Evolutionary conservation across 2,888 invertebrate species (phyloP).

Genomic region (Liodrosophila aerea): DNA sequence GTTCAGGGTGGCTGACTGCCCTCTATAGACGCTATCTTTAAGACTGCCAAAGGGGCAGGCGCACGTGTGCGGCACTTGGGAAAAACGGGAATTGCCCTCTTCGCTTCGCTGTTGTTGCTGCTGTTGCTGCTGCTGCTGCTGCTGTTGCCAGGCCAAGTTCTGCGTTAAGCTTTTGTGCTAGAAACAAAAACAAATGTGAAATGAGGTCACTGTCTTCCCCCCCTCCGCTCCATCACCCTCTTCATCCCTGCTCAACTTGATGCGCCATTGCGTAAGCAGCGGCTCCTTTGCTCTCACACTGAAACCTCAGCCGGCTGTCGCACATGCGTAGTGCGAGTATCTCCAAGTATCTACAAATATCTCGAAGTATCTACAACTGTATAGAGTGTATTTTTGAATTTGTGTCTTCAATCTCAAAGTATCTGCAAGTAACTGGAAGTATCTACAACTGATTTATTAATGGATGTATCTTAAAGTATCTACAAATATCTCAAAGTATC

Average conservation of each 20-base stretch:
- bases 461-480: not conserved
- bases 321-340: constrained; percentile 45
- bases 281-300: constrained; percentile 36
- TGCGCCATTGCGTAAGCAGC: constrained; percentile 52
- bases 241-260: constrained; percentile 23
- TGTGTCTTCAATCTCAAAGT: not conserved
- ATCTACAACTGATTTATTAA: not conserved
- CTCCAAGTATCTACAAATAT: constrained; percentile 39
- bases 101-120: too few relatives aligned
- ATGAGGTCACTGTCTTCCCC: constrained; percentile 46
- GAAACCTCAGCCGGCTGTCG: constrained; percentile 34
- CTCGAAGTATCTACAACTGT: constrained; percentile 27
- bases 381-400: too few relatives aligned
- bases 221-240: not conserved
- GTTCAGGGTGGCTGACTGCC: constrained; percentile 53
- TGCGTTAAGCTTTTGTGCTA: constrained; percentile 40
- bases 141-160: constrained; percentile 41
- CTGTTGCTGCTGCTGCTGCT: constrained; percentile 4
- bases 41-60: constrained; percentile 5
- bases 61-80: constrained; percentile 43
- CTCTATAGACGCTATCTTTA: not conserved
- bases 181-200: constrained; percentile 25
- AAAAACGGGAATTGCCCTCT: constrained; percentile 22
- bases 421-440: too few relatives aligned
- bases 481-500: not conserved